Evolutionary conservation across 2,113 vertebrate genomes (phyloP), one percentile per base, ranked within the genome.

Genomic region (Nothocercus nigrocapillus): DNA sequence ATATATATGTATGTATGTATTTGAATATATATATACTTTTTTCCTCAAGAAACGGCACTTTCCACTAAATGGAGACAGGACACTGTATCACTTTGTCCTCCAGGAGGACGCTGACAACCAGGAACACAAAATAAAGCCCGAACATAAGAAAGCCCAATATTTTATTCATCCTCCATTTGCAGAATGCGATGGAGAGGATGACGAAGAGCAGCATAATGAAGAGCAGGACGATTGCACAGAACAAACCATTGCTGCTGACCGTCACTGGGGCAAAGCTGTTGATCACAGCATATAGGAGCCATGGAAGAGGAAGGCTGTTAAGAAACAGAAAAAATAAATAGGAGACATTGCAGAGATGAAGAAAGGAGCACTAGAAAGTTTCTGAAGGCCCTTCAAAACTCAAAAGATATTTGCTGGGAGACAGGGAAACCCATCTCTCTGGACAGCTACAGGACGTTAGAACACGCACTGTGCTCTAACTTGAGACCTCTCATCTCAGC

Each of bases 161-260:
- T 97, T 99, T 99, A 98, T 99, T 99, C 99, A 99, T 99, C 85
- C 91, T 98, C 99, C 99, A 99, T 86, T 99, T 99, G 98, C 99
- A 99, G 95, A 98, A 98, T 47, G 99, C 99, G 24, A 99, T 99
- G 95, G 99, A 99, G 88, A 99, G 97, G 97, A 99, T 99, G 96
- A 99, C 99, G 62, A 99, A 99, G 73, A 99, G 98, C 67, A 99
- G 98, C 99, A 99, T 99, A 97, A 99, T 98, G 98, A 99, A 99
- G 95, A 99, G 99, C 51, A 99, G 99, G 89, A 99, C 99, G 34
- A 99, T 99, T 6, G 99, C 99, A 5, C 99, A 99, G 98, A 99
- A 99, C 70, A 99, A 98, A 66, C 99, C 99, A 5, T 99, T 99
- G 98, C 99, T 99, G 98, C 99, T 99, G 91, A 99, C 99, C 7